A percentile compares a stretch with the other conserved stretches of the same genome.
Conservation (phyloP, 2,113 vertebrate genomes). For the Stegastes partitus region DNA sequence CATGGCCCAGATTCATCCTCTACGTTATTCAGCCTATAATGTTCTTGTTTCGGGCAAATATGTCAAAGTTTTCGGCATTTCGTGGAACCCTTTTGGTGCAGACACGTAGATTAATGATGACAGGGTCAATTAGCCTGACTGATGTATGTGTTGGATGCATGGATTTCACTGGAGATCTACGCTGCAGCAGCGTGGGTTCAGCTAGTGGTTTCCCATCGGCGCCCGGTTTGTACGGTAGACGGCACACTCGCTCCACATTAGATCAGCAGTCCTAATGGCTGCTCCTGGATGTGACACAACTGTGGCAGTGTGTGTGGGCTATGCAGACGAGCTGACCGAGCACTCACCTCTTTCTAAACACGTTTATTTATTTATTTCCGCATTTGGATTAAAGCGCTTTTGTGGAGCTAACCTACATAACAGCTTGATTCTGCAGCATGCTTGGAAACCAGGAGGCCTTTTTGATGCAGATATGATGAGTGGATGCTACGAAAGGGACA, state of each 20-base stretch:
- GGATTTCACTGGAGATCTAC: background rate
- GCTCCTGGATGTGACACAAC: slow-evolving; percentile 69
- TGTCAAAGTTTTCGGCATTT: background rate
- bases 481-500: slow-evolving; percentile 41
- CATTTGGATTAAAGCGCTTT: slow-evolving; percentile 69
- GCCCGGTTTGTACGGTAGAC: slow-evolving; percentile 74
- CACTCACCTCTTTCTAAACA: slow-evolving; percentile 81
- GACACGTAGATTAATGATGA: slow-evolving; percentile 16
- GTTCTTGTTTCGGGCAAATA: slow-evolving; percentile 8
- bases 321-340: slow-evolving; percentile 82
- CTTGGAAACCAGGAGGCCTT: slow-evolving; percentile 21
- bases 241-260: slow-evolving; percentile 82
- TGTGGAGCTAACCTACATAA: slow-evolving; percentile 81
- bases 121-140: slow-evolving; percentile 33
- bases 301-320: slow-evolving; percentile 44
- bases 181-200: slow-evolving; percentile 12
- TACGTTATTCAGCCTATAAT: background rate
- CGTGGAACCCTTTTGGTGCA: background rate
- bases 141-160: slow-evolving; percentile 1
- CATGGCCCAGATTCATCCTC: background rate
- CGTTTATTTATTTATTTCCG: slow-evolving; percentile 78
- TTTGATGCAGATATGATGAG: slow-evolving; percentile 71
- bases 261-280: slow-evolving; percentile 62
- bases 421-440: slow-evolving; percentile 56
- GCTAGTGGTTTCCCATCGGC: slow-evolving; percentile 37